Percentiles rank a stretch among this genome's conserved stretches.
phyloP scores from a whole-genome alignment of 2,797 vertebrate genomes.

The Aselliscus stoliczkanus region DNA sequence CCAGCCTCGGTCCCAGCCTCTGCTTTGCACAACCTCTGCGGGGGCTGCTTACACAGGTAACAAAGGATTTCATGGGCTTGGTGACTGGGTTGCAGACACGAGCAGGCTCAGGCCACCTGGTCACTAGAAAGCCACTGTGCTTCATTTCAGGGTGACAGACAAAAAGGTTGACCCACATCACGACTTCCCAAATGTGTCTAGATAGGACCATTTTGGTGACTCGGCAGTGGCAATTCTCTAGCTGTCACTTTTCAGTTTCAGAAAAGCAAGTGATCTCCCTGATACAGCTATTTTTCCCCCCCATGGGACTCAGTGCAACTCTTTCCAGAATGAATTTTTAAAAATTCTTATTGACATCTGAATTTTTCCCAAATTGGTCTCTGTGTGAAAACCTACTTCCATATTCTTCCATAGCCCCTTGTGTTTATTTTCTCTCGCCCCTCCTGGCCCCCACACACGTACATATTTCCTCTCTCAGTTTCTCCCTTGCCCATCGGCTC shows the following conservation, averaged over 20 bases:
- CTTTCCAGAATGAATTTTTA: background rate
- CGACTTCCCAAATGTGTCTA: accelerated
- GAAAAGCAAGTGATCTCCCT: background rate
- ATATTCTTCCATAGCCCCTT: accelerated
- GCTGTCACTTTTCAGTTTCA: accelerated
- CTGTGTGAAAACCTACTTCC: background rate
- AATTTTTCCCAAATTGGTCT: background rate
- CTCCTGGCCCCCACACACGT: accelerated
- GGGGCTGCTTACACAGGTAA: background rate
- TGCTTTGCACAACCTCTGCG: accelerated
- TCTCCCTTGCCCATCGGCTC: background rate
- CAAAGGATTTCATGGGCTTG: accelerated
- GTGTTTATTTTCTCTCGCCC: accelerated
- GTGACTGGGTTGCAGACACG: accelerated
- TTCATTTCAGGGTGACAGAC: background rate
- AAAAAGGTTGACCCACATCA: background rate
- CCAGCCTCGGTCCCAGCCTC: background rate
- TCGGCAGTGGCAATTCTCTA: accelerated
- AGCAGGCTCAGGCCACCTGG: background rate
- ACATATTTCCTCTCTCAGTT: background rate
- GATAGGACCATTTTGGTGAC: background rate
- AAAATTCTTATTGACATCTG: background rate
- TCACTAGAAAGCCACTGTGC: too few relatives aligned
- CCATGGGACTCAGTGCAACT: accelerated
- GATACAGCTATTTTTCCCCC: background rate